Base-by-base conservation (phyloP, 2,888 invertebrate genomes). In the Nezara viridula region DNA sequence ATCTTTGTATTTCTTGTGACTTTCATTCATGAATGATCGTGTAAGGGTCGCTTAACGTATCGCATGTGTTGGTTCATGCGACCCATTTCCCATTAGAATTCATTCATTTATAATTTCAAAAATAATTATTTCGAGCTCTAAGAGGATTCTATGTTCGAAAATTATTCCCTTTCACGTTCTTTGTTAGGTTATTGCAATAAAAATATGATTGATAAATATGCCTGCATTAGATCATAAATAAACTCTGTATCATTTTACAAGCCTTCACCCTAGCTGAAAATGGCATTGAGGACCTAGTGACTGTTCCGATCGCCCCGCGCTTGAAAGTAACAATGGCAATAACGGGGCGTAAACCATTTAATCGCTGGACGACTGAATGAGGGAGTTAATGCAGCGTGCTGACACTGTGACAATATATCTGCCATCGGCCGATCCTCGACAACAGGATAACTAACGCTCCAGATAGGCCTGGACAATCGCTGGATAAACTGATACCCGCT, bases 321-420 rank as follows among this genome's bases (percentile, higher is more conserved):
- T 37, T 1, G 2, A 73, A 73, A 73, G 66, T 73, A 12, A 81
- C 81, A 81, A 81, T 44, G 24, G 81, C 44, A 12, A 81, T 81
- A 81, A 81, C 81, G 81, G 21, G 44, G 44, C 81, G 81, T 81
- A 81, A 81, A 81, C 81, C 81, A 81, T 81, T 81, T 81, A 81
- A 81, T 81, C 81, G 81, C 12, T 3, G 0, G 14, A 40, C 3
- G 81, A 81, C 44, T 44, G 81, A 81, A 47, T 44, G 81, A 81
- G 81, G 44, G 81, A 9, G 81, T 47, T 44, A 81, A 81, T 47
- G 81, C 81, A n/a, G 81, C 81, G 81, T 81, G 44, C 7, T 14
- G n/a, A n/a, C n/a, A n/a, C 2, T 9, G 14, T 0, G 10, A 81
- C 44, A 24, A 81, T 81, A 81, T 81, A 81, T 81, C 81, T 81